Evolutionary conservation across 2,797 vertebrate genomes (phyloP).

Genomic region (Botia kubotai): DNA sequence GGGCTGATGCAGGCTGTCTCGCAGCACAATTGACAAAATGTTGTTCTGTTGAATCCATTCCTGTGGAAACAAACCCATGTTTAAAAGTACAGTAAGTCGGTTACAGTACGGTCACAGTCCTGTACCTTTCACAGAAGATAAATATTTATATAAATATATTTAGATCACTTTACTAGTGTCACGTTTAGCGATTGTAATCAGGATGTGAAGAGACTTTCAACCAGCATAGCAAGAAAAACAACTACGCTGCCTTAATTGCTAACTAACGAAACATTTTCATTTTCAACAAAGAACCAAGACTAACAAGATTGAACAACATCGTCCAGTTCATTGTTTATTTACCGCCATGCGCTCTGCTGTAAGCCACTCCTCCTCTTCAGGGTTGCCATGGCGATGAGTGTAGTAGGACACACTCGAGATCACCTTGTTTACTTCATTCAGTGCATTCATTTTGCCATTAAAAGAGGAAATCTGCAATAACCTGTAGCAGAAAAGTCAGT

Average conservation of each 20-base stretch:
- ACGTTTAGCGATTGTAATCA: too few species aligned
- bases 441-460: constrained; percentile 99
- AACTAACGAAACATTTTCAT: too few species aligned
- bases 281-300: too few species aligned
- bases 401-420: constrained; percentile 99
- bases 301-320: not conserved
- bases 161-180: too few species aligned
- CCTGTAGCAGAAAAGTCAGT: constrained; percentile 71
- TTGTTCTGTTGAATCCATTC: constrained; percentile 99
- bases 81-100: not conserved
- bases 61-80: constrained; percentile 69
- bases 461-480: constrained; percentile 99
- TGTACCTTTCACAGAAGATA: too few species aligned
- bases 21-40: constrained; percentile 96
- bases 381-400: constrained; percentile 95
- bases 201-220: too few species aligned
- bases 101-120: too few species aligned
- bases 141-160: too few species aligned
- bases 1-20: constrained; percentile 98
- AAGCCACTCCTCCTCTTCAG: constrained; percentile 98
- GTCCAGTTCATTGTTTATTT: constrained; percentile 48
- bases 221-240: too few species aligned
- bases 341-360: constrained; percentile 99
- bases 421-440: constrained; percentile 99
- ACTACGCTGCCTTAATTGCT: too few species aligned